Conservation (phyloP, 2,888 invertebrate genomes). For the Tenthredo notha region DNA sequence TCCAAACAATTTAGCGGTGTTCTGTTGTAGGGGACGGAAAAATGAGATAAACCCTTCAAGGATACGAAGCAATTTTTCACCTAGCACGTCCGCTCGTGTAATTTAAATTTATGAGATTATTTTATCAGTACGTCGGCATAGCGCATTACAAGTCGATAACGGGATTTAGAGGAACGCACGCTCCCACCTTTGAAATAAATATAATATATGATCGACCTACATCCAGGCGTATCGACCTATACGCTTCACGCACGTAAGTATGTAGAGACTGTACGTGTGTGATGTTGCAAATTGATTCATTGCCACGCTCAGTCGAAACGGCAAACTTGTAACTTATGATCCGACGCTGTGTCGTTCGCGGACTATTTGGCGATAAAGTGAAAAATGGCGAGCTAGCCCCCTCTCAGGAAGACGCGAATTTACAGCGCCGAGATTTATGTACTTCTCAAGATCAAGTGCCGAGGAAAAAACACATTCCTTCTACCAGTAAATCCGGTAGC, state of each 20-base stretch:
- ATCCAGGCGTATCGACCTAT: conserved; percentile 22
- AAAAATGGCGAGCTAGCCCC: conserved; percentile 45
- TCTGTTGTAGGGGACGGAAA: conserved; percentile 17
- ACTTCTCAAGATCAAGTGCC: conserved; percentile 45
- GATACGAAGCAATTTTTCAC: conserved; percentile 63
- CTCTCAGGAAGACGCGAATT: conserved; percentile 42
- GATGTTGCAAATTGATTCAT: conserved; percentile 55
- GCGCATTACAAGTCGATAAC: conserved; percentile 50
- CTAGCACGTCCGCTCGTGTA: conserved; percentile 55
- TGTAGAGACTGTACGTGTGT: conserved; percentile 6
- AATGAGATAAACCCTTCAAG: conserved; percentile 60
- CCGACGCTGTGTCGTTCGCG: conserved; percentile 40
- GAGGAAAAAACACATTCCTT: conserved; percentile 41
- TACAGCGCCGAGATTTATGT: conserved; percentile 47
- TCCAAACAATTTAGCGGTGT: conserved; percentile 30
- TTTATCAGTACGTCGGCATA: conserved; percentile 56
- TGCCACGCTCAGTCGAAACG: conserved; percentile 51
- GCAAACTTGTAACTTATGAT: conserved; percentile 52
- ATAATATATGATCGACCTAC: conserved; percentile 48
- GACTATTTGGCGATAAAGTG: conserved; percentile 54
- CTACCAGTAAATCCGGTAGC: conserved; percentile 19
- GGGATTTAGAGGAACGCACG: conserved; percentile 38
- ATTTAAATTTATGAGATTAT: conserved; percentile 64
- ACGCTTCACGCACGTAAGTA: not conserved
- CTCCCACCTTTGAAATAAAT: conserved; percentile 41